Evolutionary conservation across 1,140 invertebrate genomes (phyloP).

Genomic region (Drosophila triauraria): DNA sequence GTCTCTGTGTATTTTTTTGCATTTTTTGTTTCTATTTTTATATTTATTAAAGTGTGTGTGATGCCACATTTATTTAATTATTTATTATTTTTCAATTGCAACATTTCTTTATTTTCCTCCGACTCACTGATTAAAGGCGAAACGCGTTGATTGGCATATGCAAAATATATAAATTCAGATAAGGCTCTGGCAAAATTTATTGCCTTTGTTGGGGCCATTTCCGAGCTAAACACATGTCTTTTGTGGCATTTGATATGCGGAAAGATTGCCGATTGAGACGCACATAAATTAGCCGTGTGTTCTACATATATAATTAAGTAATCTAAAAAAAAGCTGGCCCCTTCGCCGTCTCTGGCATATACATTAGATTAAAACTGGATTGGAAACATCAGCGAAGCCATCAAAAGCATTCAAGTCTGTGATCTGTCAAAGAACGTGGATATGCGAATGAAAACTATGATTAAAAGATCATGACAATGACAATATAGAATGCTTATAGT

Average conservation of each 20-base stretch:
- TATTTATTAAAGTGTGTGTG: constrained; percentile 52
- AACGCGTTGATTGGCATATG: constrained; percentile 40
- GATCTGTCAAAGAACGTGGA: constrained; percentile 52
- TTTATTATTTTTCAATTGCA: constrained; percentile 6
- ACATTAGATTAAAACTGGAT: constrained; percentile 47
- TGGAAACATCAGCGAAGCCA: constrained; percentile 34
- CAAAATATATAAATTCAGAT: constrained; percentile 13
- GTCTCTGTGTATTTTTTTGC: constrained; percentile 10
- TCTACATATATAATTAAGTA: constrained; percentile 64
- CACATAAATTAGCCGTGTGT: constrained; percentile 46
- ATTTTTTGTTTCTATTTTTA: constrained; percentile 26
- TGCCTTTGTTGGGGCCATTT: constrained; percentile 31
- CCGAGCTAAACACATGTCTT: constrained; percentile 45
- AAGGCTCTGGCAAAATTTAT: constrained; percentile 26
- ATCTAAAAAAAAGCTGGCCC: constrained; percentile 42
- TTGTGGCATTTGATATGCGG: constrained; percentile 49
- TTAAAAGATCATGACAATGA: constrained; percentile 43
- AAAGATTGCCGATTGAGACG: constrained; percentile 53
- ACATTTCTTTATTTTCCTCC: constrained; percentile 18
- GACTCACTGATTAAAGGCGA: constrained; percentile 18
- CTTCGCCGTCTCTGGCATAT: constrained; percentile 11
- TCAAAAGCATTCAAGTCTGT: constrained; percentile 43
- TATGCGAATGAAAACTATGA: constrained; percentile 36
- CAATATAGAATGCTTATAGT: constrained; percentile 1
- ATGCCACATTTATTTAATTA: constrained; percentile 5